Evolutionary conservation across 2,888 invertebrate genomes (phyloP).

Genomic region (Cryptosula pallasiana): DNA sequence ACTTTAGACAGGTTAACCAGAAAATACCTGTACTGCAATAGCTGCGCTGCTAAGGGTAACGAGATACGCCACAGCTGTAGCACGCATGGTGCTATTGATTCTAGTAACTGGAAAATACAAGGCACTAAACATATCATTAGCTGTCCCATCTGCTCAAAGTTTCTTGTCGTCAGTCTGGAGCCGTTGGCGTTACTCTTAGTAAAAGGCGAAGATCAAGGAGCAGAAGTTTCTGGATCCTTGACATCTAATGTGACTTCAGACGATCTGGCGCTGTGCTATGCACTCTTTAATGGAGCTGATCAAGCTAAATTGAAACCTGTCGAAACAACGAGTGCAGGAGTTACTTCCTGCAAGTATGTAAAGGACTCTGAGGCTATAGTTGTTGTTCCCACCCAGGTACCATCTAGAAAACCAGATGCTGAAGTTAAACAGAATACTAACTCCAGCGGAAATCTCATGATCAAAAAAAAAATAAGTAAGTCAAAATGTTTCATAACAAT

Average conservation of each 20-base stretch:
- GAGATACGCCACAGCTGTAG: background rate
- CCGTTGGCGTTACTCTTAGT: too few species aligned
- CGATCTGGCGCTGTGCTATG: conserved; percentile 3
- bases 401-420: too few species aligned
- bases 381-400: too few species aligned
- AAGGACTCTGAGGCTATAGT: background rate
- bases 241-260: background rate
- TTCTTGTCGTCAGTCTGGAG: background rate
- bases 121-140: background rate
- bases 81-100: background rate
- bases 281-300: background rate
- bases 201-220: background rate
- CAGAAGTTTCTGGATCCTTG: background rate
- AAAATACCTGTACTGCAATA: background rate
- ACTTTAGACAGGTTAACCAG: background rate
- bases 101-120: background rate
- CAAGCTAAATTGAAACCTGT: background rate
- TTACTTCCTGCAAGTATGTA: background rate
- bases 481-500: too few species aligned
- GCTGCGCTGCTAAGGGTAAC: background rate
- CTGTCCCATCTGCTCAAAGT: background rate
- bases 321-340: background rate
- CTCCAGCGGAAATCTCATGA: too few species aligned
- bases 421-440: too few species aligned
- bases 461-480: too few species aligned